A percentile compares a stretch with the other conserved stretches of the same genome.
phyloP scores from a whole-genome alignment of 2,113 vertebrate genomes.

The Takifugu bimaculatus region DNA sequence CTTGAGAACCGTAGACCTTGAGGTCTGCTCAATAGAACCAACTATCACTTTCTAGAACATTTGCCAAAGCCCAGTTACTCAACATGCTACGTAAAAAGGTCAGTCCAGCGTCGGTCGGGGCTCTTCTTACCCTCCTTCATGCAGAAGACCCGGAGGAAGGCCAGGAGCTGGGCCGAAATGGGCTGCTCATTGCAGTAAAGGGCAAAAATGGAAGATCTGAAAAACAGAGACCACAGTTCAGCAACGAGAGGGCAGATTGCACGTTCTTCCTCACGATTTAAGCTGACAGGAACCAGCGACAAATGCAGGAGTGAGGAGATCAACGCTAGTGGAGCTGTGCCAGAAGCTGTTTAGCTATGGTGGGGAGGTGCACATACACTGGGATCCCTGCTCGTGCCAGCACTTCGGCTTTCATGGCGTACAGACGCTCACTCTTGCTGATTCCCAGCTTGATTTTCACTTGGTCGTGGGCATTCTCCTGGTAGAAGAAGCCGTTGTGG shows the following conservation, averaged over 20 bases:
- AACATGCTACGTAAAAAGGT: too few species aligned
- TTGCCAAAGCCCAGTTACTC: too few species aligned
- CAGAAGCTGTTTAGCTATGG: neutral
- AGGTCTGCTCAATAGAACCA: too few species aligned
- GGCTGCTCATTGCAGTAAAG: conserved; percentile 90
- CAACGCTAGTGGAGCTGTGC: neutral
- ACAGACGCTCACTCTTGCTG: conserved; percentile 94
- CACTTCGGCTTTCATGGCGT: conserved; percentile 98
- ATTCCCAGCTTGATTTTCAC: conserved; percentile 99
- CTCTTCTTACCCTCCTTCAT: conserved; percentile 90
- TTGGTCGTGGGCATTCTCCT: conserved; percentile 94
- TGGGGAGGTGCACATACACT: conserved; percentile 79
- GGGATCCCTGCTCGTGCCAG: conserved; percentile 95
- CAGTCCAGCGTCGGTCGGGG: too few species aligned
- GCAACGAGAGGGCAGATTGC: neutral
- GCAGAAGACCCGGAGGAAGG: conserved; percentile 96
- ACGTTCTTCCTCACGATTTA: too few species aligned
- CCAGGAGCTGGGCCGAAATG: conserved; percentile 93
- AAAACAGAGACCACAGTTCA: neutral
- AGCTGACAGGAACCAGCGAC: too few species aligned
- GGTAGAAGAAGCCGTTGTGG: conserved; percentile 99
- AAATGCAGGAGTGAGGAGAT: too few species aligned
- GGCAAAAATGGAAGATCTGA: conserved; percentile 92
- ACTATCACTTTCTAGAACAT: too few species aligned
- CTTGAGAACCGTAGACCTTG: too few species aligned